Evolutionary conservation across 2,888 invertebrate genomes (phyloP).

Genomic region (Meandrusa payeni): DNA sequence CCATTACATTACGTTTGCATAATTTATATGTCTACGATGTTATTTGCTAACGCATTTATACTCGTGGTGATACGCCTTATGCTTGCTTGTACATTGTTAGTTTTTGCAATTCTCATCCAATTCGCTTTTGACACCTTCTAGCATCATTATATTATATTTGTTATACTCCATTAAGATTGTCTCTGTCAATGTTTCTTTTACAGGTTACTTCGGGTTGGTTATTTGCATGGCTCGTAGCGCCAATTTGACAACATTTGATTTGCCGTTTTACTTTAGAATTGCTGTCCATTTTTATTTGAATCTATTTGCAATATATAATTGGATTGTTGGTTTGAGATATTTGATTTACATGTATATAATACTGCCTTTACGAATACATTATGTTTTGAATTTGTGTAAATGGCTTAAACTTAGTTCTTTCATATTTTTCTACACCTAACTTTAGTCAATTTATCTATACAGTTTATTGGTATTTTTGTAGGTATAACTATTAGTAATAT

Average conservation of each 20-base stretch:
- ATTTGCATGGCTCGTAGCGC: slow-evolving; percentile 9
- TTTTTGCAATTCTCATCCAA: slow-evolving; percentile 58
- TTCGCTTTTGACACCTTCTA: slow-evolving; percentile 56
- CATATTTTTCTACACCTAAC: no score
- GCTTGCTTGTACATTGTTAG: slow-evolving; percentile 38
- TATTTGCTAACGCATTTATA: slow-evolving; percentile 37
- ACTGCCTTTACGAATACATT: no score
- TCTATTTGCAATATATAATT: no score
- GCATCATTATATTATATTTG: slow-evolving; percentile 39
- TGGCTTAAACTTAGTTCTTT: no score
- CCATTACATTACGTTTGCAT: slow-evolving; percentile 25
- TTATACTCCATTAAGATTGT: slow-evolving; percentile 22
- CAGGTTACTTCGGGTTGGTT: slow-evolving; percentile 22
- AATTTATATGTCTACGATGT: slow-evolving; percentile 28
- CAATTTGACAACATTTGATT: neutral
- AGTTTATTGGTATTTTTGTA: no score
- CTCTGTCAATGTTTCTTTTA: slow-evolving; percentile 27
- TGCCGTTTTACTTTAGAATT: slow-evolving; percentile 7
- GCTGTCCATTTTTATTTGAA: no score
- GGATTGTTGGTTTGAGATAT: no score
- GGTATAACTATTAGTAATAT: no score
- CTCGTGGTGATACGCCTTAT: slow-evolving; percentile 20
- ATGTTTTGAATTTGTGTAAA: no score
- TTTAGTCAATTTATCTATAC: no score
- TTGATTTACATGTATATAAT: no score